A percentile compares a stretch with the other conserved stretches of the same genome.
phyloP scores from a whole-genome alignment of 2,113 vertebrate genomes.

The Sebastes fasciatus region DNA sequence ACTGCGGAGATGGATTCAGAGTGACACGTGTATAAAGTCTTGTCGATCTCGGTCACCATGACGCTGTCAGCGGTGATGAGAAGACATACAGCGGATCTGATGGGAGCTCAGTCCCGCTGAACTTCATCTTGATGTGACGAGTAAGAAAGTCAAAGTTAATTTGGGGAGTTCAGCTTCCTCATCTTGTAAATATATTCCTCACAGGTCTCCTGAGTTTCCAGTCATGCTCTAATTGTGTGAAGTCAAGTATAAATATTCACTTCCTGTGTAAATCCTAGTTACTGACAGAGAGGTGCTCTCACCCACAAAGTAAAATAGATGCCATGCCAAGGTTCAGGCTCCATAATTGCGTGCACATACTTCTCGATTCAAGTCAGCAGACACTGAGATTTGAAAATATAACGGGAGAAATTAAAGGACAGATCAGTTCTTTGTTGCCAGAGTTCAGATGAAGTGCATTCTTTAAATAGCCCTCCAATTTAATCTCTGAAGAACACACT shows the following conservation, averaged over 20 bases:
- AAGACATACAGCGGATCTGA: constrained; percentile 34
- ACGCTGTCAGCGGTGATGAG: constrained; percentile 34
- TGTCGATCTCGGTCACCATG: constrained; percentile 37
- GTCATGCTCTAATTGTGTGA: constrained; percentile 12
- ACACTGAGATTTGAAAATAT: constrained; percentile 13
- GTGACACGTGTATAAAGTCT: constrained; percentile 34
- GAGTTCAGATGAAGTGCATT: constrained; percentile 61
- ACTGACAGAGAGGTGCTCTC: not conserved
- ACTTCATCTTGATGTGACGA: constrained; percentile 25
- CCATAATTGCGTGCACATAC: not conserved
- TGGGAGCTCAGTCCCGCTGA: constrained; percentile 14
- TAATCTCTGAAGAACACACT: constrained; percentile 40
- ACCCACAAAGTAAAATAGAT: constrained; percentile 20
- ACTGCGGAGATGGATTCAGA: constrained; percentile 37
- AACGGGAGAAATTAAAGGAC: constrained; percentile 29
- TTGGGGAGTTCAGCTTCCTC: not conserved
- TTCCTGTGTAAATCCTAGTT: not conserved
- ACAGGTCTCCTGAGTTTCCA: constrained; percentile 15
- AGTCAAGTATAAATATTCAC: constrained; percentile 44
- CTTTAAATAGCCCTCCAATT: constrained; percentile 57
- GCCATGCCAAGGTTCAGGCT: constrained; percentile 19
- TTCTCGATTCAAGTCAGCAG: constrained; percentile 19
- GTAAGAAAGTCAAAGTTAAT: constrained; percentile 32
- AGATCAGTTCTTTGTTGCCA: constrained; percentile 29
- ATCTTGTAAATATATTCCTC: constrained; percentile 7